Evolutionary conservation across 2,888 invertebrate genomes (phyloP).

Genomic region (Cephus spinipes): DNA sequence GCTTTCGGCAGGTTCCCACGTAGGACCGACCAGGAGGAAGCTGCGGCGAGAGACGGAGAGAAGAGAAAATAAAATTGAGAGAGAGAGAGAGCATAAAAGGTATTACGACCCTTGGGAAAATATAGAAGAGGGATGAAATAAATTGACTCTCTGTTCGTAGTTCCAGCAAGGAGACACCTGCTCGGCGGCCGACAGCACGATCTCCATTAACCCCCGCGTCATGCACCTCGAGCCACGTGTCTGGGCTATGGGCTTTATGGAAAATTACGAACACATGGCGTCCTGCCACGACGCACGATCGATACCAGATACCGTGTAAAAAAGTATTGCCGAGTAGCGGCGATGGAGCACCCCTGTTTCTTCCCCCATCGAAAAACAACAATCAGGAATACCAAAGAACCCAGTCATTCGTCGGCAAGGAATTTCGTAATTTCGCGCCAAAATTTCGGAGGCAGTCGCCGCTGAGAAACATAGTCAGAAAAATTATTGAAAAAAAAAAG

Average conservation of each 20-base stretch:
- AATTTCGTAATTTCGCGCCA: no score
- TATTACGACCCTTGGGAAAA: no score
- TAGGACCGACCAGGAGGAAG: no score
- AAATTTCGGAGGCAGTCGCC: no score
- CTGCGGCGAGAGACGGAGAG: background rate
- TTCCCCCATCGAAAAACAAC: background rate
- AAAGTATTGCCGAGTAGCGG: background rate
- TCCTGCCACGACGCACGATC: slow-evolving; percentile 11
- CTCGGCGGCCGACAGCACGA: background rate
- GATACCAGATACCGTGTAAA: slow-evolving; percentile 12
- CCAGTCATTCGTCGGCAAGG: no score
- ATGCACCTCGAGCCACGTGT: background rate
- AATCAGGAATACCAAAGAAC: background rate
- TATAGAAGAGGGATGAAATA: no score
- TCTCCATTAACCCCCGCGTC: background rate
- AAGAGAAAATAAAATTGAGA: background rate
- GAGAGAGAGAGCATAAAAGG: background rate
- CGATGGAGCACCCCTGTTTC: background rate
- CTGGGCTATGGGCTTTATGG: slow-evolving; percentile 25
- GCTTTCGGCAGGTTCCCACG: no score
- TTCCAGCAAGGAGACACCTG: background rate
- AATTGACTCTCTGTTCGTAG: no score
- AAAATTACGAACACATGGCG: slow-evolving; percentile 34
- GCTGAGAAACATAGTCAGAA: no score
- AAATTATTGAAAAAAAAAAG: no score